Evolutionary conservation across 2,797 vertebrate genomes (phyloP).

Genomic region (Protonibea diacanthus): DNA sequence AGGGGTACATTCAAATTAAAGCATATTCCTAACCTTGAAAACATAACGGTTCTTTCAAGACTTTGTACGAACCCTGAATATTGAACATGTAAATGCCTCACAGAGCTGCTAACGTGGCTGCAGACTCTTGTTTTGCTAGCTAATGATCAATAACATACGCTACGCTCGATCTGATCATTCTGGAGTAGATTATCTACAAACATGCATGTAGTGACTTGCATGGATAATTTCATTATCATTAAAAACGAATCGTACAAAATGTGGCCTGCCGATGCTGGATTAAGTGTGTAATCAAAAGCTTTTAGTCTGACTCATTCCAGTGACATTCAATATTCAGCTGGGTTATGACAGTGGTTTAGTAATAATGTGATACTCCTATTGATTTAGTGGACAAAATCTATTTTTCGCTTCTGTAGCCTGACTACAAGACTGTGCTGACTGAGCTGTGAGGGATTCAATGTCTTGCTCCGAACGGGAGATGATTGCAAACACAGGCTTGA

Average conservation of each 20-base stretch:
- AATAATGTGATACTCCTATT: conserved; percentile 72
- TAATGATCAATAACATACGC: conserved; percentile 8
- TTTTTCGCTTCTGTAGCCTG: conserved; percentile 55
- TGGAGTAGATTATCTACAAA: conserved; percentile 9
- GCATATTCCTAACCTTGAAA: no score
- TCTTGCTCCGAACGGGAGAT: conserved; percentile 36
- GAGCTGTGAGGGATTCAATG: conserved; percentile 52
- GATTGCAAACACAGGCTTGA: conserved; percentile 28
- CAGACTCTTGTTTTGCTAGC: background rate
- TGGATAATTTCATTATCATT: conserved; percentile 28
- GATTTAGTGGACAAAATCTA: conserved; percentile 66
- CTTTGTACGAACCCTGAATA: no score
- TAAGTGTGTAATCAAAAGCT: conserved; percentile 50
- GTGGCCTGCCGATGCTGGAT: conserved; percentile 29
- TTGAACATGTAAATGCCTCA: background rate
- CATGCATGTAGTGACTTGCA: conserved; percentile 13
- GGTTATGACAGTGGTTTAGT: conserved; percentile 64
- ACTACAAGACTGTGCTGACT: conserved; percentile 61
- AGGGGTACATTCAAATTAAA: no score
- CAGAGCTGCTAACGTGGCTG: background rate
- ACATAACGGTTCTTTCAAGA: no score
- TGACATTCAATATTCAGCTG: conserved; percentile 62
- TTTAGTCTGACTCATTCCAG: conserved; percentile 56
- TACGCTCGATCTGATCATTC: background rate
- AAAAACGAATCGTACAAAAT: conserved; percentile 5